These are phyloP conservation scores for Anodontia alba DNA, from an alignment of 2,888 invertebrate species.

Conservation along the genomic window DNA sequence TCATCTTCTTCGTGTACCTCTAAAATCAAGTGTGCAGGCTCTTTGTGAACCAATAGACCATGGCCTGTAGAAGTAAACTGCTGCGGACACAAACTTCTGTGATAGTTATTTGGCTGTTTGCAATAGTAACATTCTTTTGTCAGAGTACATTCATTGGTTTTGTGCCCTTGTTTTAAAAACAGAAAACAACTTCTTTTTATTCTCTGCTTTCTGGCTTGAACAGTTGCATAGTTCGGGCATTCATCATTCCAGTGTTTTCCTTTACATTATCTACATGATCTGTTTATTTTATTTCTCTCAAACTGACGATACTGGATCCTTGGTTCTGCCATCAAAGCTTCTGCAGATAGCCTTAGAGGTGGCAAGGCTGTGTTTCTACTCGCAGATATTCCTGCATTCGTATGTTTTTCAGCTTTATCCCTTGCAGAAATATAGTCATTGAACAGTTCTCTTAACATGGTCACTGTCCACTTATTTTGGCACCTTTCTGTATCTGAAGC, in stretches of 20 bases:
- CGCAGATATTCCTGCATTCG: not conserved
- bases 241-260: slow-evolving; percentile 31
- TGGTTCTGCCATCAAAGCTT: slow-evolving; percentile 5
- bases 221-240: slow-evolving; percentile 25
- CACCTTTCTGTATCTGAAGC: slow-evolving; percentile 19
- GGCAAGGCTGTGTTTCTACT: not conserved
- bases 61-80: slow-evolving; percentile 5
- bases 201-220: slow-evolving; percentile 32
- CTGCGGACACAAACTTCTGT: slow-evolving; percentile 37
- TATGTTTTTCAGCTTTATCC: slow-evolving; percentile 10
- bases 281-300: not conserved
- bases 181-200: slow-evolving; percentile 27
- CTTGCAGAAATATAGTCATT: slow-evolving; percentile 12
- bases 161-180: slow-evolving; percentile 39
- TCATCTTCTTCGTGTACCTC: not conserved
- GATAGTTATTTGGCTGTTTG: slow-evolving; percentile 19
- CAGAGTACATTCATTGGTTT: slow-evolving; percentile 18
- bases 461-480: slow-evolving; percentile 16
- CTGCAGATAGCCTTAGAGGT: slow-evolving; percentile 4
- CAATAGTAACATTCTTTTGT: slow-evolving; percentile 42
- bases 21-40: not conserved
- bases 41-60: not conserved
- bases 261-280: slow-evolving; percentile 26
- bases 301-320: not conserved
- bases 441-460: not conserved